Evolutionary conservation across 1,140 invertebrate species (phyloP), one percentile per base, ranked within the genome.

Genomic region (Drosophila auraria): DNA sequence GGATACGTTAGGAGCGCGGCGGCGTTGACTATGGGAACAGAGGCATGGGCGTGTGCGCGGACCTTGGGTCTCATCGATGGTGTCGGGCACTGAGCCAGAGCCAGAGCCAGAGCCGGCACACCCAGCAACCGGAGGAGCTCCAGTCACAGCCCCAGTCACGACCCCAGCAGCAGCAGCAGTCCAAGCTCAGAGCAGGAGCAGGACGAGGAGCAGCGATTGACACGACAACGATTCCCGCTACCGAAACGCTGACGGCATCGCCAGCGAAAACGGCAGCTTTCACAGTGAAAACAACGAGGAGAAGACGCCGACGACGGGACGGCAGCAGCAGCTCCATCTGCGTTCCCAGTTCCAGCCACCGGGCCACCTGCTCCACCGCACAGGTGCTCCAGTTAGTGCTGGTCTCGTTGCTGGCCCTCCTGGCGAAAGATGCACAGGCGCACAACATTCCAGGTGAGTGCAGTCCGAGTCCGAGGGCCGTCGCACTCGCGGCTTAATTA

Each of bases 1-100:
- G 94, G 95, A 95, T 94, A 94, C 94, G 95, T 94, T 95, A 95
- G 94, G 94, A 63, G 33, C 72, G 95, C 54, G 75, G 76, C 95
- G 95, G 95, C 95, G 94, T 94, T 95, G 95, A 96, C 95, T 95
- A 96, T 96, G 96, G 96, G 95, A 96, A 94, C 95, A 95, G 95
- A 96, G 96, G 96, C 94, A 96, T 96, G 96, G 95, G 95, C 95
- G 95, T 96, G 95, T 95, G 95, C 94, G 95, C 94, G 94, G 94
- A 94, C 94, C 94, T 93, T 95, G 95, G 95, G 95, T 95, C 95
- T 95, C 95, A 94, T 94, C 95, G 95, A 95, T 95, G 95, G 95
- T 94, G 94, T 94, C 94, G 86, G 92, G 91, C 92, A 92, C 86
- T 93, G 74, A 93, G 92, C 84, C 91, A 82, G 91, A 83, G 83